phyloP scores from a whole-genome alignment of 2,888 invertebrate genomes.

The Diplolepis rosae region DNA sequence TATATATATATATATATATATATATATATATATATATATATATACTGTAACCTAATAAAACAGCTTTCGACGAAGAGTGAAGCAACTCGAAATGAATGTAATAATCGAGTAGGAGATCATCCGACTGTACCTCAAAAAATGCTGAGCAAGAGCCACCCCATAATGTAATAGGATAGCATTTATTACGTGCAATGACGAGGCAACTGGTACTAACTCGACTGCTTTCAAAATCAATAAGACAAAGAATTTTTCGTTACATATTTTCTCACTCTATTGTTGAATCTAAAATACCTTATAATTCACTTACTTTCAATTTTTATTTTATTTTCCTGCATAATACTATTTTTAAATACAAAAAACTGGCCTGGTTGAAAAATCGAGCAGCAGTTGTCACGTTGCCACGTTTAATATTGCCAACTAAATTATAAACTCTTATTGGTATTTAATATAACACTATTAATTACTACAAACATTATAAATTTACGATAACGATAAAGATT shows the following conservation, averaged over 20 bases:
- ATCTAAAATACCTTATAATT: neutral
- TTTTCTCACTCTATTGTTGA: neutral
- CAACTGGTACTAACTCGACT: constrained; percentile 27
- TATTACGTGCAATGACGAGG: constrained; percentile 45
- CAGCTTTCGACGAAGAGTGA: constrained; percentile 35
- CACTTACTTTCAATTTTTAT: neutral
- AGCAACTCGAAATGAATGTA: constrained; percentile 2
- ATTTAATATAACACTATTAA: constrained; percentile 67
- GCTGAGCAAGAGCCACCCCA: constrained; percentile 48
- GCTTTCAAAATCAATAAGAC: neutral
- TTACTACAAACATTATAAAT: constrained; percentile 67
- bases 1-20: too few relatives aligned
- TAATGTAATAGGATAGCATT: constrained; percentile 52
- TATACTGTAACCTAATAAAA: constrained; percentile 18
- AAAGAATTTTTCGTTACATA: neutral
- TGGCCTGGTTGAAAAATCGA: neutral
- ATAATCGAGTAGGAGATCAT: constrained; percentile 24
- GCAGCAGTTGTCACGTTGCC: constrained; percentile 41
- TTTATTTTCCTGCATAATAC: neutral
- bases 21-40: too few relatives aligned
- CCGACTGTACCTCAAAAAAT: constrained; percentile 42
- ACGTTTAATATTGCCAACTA: constrained; percentile 56
- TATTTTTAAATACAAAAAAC: neutral
- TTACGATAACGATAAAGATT: constrained; percentile 65
- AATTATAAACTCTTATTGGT: constrained; percentile 66